Evolutionary conservation across 2,113 vertebrate genomes (phyloP).

Genomic region (Saiga tatarica): DNA sequence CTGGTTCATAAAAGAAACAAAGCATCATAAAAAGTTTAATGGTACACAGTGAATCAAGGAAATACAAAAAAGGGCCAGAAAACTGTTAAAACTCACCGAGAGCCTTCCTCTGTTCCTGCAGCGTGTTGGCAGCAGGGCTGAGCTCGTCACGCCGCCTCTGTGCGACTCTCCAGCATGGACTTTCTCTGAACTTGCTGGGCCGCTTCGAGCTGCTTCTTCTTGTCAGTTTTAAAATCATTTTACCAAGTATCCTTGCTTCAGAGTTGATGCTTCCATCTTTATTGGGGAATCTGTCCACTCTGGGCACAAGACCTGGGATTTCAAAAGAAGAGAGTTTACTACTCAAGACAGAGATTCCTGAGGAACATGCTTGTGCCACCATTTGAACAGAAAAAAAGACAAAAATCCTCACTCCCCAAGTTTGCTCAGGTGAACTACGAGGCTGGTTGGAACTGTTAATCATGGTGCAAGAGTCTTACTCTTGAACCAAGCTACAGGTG

Average conservation of each 20-base stretch:
- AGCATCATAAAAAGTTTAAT: constrained; percentile 64
- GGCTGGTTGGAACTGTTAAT: fast-evolving
- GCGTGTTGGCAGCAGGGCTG: background rate
- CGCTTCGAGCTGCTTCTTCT: constrained; percentile 53
- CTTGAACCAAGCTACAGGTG: too few relatives aligned
- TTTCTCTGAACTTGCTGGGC: constrained; percentile 71
- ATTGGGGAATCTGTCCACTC: background rate
- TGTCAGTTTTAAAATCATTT: constrained; percentile 48
- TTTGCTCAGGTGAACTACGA: fast-evolving
- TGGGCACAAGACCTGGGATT: background rate
- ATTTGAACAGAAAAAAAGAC: background rate
- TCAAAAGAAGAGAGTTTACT: background rate
- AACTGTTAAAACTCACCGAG: constrained; percentile 30
- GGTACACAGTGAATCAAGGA: constrained; percentile 71
- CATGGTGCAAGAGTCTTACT: fast-evolving
- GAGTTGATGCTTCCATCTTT: constrained; percentile 14
- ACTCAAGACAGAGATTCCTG: background rate
- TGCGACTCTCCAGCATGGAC: background rate
- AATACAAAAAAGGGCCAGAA: constrained; percentile 48
- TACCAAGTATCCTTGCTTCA: constrained; percentile 11
- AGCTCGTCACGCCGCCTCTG: background rate
- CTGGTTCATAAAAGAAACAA: constrained; percentile 76
- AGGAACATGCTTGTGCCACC: background rate
- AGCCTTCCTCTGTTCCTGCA: background rate
- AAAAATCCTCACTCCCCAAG: background rate